These are phyloP conservation scores for Saimiri boliviensis DNA, from an alignment of 2,113 vertebrate species.

Conservation along the genomic window DNA sequence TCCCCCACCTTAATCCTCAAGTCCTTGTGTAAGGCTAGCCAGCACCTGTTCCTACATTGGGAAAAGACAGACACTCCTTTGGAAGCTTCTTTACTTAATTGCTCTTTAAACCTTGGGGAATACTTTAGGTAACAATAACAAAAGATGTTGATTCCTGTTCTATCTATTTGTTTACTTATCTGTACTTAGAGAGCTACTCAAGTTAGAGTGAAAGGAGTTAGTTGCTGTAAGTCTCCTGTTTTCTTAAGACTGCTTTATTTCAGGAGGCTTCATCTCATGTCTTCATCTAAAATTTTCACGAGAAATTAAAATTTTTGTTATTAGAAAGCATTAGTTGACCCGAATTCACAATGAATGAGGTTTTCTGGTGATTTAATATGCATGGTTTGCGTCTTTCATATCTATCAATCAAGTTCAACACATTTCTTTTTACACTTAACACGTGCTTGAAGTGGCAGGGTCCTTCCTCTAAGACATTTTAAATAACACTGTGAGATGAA, in stretches of 20 bases:
- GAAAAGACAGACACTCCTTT: neutral
- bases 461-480: constrained; percentile 45
- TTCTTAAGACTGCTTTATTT: constrained; percentile 7
- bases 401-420: neutral
- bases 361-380: constrained; percentile 45
- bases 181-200: constrained; percentile 16
- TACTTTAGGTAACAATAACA: neutral
- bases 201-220: constrained; percentile 10
- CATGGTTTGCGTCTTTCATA: neutral
- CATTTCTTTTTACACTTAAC: constrained; percentile 41
- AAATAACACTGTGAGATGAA: neutral
- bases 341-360: neutral
- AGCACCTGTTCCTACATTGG: neutral
- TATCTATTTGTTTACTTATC: neutral
- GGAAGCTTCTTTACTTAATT: constrained; percentile 25
- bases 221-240: neutral
- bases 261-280: neutral
- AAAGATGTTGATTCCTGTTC: neutral
- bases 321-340: neutral
- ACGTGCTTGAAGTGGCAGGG: neutral
- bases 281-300: constrained; percentile 18
- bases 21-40: neutral
- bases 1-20: neutral
- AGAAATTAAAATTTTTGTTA: constrained; percentile 19
- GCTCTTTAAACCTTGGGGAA: neutral